These are phyloP conservation scores for Crossaster papposus DNA, from an alignment of 53 echinoderm and acorn worm species.

Conservation along the genomic window DNA sequence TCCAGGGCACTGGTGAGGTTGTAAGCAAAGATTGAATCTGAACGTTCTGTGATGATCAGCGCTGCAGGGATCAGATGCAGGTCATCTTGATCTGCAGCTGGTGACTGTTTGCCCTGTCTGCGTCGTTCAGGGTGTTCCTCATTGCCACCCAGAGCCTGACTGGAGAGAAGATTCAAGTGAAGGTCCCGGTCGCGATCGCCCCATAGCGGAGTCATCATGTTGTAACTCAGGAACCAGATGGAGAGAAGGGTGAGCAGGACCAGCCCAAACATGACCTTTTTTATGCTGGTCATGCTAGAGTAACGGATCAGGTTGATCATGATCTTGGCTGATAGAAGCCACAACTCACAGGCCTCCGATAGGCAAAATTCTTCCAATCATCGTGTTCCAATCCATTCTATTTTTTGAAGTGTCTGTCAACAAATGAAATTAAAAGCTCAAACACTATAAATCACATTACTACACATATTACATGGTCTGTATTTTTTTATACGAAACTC, in stretches of 20 bases:
- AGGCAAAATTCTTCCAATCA: background rate
- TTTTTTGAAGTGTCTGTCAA: background rate
- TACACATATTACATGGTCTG: no score
- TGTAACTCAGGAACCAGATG: constrained; percentile 63
- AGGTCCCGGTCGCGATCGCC: constrained; percentile 28
- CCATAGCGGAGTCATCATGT: constrained; percentile 44
- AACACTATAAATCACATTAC: no score
- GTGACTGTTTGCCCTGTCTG: constrained; percentile 11
- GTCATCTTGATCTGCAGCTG: constrained; percentile 1
- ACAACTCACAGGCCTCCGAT: background rate
- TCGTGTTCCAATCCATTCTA: background rate
- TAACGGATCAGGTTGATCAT: constrained; percentile 50
- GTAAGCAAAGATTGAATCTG: constrained; percentile 21
- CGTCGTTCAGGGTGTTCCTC: background rate
- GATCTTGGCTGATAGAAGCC: background rate
- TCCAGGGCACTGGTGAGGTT: constrained; percentile 54
- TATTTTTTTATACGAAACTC: no score
- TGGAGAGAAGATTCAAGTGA: constrained; percentile 31
- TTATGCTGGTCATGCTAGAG: constrained; percentile 52
- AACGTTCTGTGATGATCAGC: constrained; percentile 34
- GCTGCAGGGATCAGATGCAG: constrained; percentile 4
- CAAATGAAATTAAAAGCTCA: no score
- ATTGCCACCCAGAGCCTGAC: background rate
- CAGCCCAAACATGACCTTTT: constrained; percentile 59
- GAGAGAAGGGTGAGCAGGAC: constrained; percentile 54